These are phyloP conservation scores for Cryptus viduatorius DNA, from an alignment of 2,888 invertebrate species.

Conservation along the genomic window DNA sequence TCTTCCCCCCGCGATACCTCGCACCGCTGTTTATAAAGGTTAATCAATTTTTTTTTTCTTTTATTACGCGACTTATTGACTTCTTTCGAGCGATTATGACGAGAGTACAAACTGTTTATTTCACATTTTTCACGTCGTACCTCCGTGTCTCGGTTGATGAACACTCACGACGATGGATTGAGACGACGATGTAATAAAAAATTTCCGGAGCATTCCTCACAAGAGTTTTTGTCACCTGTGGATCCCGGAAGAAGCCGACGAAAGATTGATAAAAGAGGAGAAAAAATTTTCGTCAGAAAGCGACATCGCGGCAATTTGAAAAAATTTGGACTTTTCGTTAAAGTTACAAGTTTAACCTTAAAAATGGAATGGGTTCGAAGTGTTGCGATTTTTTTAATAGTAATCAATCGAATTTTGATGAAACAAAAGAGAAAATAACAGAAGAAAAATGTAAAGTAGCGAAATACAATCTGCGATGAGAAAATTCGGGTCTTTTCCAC, in stretches of 20 bases:
- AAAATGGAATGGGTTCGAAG: not conserved
- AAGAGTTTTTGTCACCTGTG: conserved; percentile 2
- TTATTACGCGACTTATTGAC: not conserved
- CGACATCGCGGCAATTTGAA: not conserved
- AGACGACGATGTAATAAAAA: not conserved
- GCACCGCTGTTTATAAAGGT: not conserved
- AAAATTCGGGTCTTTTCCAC: no score
- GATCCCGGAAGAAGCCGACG: not conserved
- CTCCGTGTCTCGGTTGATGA: conserved; percentile 4
- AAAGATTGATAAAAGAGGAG: not conserved
- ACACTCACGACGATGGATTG: not conserved
- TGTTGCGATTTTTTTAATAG: not conserved
- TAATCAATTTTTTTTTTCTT: not conserved
- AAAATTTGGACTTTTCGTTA: not conserved
- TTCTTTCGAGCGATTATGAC: conserved; percentile 2
- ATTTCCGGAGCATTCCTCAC: not conserved
- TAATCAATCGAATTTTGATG: not conserved
- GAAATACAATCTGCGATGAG: no score
- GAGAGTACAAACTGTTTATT: not conserved
- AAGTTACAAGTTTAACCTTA: not conserved
- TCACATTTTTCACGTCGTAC: conserved; percentile 10
- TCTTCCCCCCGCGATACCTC: not conserved
- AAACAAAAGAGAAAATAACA: no score
- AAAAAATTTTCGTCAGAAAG: not conserved
- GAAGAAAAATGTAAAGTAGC: no score